A percentile compares a stretch with the other conserved stretches of the same genome.
Conservation (phyloP, 2,797 vertebrate genomes). For the Florisuga fusca region DNA sequence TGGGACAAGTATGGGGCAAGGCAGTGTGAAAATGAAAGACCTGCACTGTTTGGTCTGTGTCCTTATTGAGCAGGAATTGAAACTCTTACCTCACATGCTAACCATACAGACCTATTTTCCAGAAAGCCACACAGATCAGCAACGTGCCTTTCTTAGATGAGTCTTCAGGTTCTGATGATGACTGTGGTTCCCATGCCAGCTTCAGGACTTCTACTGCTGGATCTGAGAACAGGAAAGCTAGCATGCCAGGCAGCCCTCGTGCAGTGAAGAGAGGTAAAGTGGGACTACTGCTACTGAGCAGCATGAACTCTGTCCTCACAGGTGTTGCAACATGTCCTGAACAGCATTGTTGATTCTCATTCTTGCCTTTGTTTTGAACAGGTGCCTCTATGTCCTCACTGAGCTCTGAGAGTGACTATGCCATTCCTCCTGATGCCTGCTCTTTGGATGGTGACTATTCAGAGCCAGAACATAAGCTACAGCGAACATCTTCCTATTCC, state of each 20-base stretch:
- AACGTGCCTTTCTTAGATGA: conserved; percentile 90
- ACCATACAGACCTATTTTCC: conserved; percentile 55
- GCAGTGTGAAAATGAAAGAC: not conserved
- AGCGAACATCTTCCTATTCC: conserved; percentile 92
- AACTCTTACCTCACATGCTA: not conserved
- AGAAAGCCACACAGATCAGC: conserved; percentile 97
- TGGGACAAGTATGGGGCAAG: not conserved
- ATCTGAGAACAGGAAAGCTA: conserved; percentile 85
- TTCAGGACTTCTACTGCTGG: conserved; percentile 85
- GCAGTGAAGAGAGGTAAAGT: conserved; percentile 91
- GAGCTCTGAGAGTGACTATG: conserved; percentile 96
- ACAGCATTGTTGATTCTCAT: not conserved
- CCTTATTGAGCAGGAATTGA: not conserved
- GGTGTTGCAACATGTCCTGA: not conserved
- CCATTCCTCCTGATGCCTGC: conserved; percentile 94
- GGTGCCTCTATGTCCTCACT: conserved; percentile 95
- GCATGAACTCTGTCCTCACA: not conserved
- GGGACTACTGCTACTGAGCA: not conserved
- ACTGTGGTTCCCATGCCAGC: conserved; percentile 92
- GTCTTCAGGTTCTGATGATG: conserved; percentile 94
- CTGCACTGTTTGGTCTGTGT: not conserved
- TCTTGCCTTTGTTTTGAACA: conserved; percentile 57
- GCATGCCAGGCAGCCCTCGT: conserved; percentile 90
- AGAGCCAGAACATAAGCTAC: conserved; percentile 94
- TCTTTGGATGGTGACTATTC: conserved; percentile 94